phyloP scores from a whole-genome alignment of 2,797 vertebrate genomes.

The Selene dorsalis region DNA sequence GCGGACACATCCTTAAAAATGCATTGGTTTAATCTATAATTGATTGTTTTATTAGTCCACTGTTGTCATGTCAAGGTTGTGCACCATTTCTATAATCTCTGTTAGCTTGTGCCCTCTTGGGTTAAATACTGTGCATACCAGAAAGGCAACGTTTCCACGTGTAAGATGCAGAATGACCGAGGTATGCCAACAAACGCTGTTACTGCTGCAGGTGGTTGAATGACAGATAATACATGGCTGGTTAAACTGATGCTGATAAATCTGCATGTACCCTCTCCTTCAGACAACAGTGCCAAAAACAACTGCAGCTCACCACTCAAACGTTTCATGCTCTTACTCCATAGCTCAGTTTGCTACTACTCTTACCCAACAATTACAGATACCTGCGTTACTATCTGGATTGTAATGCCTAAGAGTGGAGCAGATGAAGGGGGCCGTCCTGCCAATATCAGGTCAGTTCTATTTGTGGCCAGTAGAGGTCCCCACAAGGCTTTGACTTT shows the following conservation, averaged over 20 bases:
- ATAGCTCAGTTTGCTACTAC: slow-evolving; percentile 33
- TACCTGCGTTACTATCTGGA: slow-evolving; percentile 23
- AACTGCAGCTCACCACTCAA: slow-evolving; percentile 24
- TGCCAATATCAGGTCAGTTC: slow-evolving; percentile 37
- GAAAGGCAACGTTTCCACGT: slow-evolving; percentile 44
- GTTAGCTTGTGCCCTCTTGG: slow-evolving; percentile 52
- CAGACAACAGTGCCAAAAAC: slow-evolving; percentile 75
- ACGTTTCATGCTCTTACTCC: slow-evolving; percentile 14
- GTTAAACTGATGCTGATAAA: slow-evolving; percentile 35
- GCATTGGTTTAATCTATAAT: slow-evolving; percentile 57
- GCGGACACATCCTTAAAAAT: slow-evolving; percentile 25
- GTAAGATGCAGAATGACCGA: slow-evolving; percentile 35
- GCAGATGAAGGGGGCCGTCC: neutral
- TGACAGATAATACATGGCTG: slow-evolving; percentile 44
- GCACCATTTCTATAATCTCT: slow-evolving; percentile 70
- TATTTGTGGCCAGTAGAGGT: slow-evolving; percentile 76
- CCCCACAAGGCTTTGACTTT: slow-evolving; percentile 66
- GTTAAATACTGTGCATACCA: slow-evolving; percentile 62
- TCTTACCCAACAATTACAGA: slow-evolving; percentile 16
- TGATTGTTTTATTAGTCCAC: slow-evolving; percentile 62
- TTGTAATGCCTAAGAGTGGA: neutral
- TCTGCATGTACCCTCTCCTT: slow-evolving; percentile 63
- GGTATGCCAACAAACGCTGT: slow-evolving; percentile 32
- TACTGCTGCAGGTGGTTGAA: slow-evolving; percentile 16
- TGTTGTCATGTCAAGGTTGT: slow-evolving; percentile 69